These are phyloP conservation scores for Rotaria sp. DNA, from an alignment of 2,888 invertebrate genomes.

Conservation along the genomic window DNA sequence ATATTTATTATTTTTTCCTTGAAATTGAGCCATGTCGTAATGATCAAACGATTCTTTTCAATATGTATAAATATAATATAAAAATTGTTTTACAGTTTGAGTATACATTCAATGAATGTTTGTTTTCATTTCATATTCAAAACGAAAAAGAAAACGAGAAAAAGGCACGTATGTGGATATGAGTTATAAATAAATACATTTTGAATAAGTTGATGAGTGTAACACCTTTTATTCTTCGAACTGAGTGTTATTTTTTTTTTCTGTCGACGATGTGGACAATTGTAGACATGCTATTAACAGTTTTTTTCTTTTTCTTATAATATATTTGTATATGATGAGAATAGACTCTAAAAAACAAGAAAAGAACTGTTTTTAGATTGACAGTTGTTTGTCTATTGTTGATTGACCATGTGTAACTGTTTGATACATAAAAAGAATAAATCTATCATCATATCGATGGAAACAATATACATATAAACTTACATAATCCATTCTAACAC, in stretches of 20 bases:
- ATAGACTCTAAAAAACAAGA: not conserved
- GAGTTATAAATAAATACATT: not conserved
- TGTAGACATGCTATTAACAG: not conserved
- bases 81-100: not conserved
- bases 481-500: not conserved
- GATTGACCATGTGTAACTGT: not conserved
- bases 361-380: not conserved
- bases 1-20: slow-evolving; percentile 10
- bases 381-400: not conserved
- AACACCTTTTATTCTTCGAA: not conserved
- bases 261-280: not conserved
- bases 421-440: not conserved
- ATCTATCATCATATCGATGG: not conserved
- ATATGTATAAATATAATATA: not conserved
- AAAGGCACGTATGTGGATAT: not conserved
- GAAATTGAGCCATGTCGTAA: not conserved
- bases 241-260: not conserved
- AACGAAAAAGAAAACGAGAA: not conserved
- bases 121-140: not conserved
- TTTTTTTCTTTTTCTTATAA: not conserved
- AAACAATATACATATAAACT: not conserved
- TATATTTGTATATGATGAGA: not conserved
- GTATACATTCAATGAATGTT: not conserved
- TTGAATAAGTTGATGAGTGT: slow-evolving; percentile 7
- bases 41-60: not conserved